Base-by-base conservation (phyloP, 2,888 invertebrate genomes). In the Cosmopolites sordidus region DNA sequence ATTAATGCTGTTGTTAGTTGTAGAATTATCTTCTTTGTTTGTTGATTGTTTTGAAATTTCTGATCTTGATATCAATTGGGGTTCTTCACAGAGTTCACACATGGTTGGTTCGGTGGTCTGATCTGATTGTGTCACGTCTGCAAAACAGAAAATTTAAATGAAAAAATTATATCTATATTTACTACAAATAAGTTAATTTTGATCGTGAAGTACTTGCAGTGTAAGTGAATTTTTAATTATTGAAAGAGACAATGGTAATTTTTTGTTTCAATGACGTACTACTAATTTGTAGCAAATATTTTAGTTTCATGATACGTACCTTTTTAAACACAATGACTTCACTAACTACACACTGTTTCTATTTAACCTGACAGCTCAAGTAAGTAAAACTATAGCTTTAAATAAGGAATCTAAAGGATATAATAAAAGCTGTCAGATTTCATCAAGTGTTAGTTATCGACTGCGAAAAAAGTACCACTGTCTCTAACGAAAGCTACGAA, bases 371-470 rank as follows among this genome's bases (percentile, higher is more conserved):
- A 45, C 45, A 45, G 37, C 22, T 17, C 8, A 43, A 43, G 43
- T 9, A 33, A 44, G 43, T 40, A 43, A 50, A 50, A 8, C 33
- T 50, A 43, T 8, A 39, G 37, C 22, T n/a, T n/a, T 27, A 46
- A 51, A 51, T 51, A 51, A 51, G 51, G 51, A 51, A 51, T 51
- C 51, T 46, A 45, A 51, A 41, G 17, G 12, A 12, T 16, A 14
- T 12, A 16, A 44, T 33, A 33, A 2, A 33, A 47, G 27, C 47
- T 47, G 27, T 33, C 42, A 48, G 48, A 42, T 30, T 15, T 14
- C 16, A 8, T 8, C 16, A 22, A 22, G 22, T 22, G 3, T 22
- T 22, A 22, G 22, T 22, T 22, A n/a, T n/a, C n/a, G 22, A 22
- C 12, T 33, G n/a, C n/a, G n/a, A n/a, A 9, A 33, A 33, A 33